Conservation (phyloP, 2,888 invertebrate species). For the Heliconius hortense region DNA sequence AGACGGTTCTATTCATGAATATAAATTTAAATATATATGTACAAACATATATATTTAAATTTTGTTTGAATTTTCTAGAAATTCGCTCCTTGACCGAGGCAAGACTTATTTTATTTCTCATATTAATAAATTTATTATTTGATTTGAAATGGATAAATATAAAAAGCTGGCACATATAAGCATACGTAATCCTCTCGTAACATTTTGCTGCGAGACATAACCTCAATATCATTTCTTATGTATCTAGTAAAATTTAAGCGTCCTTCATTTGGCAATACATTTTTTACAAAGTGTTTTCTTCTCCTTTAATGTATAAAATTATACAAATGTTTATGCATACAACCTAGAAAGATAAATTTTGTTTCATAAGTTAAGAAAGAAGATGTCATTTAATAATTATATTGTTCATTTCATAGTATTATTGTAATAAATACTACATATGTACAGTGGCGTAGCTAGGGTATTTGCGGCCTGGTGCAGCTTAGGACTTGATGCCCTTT, state of each 20-base stretch:
- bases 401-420: too few relatives aligned
- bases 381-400: neutral
- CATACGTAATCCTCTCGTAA: conserved; percentile 30
- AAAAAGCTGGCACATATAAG: conserved; percentile 22
- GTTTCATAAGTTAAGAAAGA: neutral
- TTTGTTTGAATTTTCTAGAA: neutral
- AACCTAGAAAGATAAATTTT: neutral
- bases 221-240: conserved; percentile 24
- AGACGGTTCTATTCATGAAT: neutral
- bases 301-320: neutral
- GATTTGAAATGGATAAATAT: conserved; percentile 9
- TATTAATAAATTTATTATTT: neutral
- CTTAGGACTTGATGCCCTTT: too few relatives aligned
- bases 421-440: too few relatives aligned
- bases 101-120: neutral
- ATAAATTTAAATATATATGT: neutral
- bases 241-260: conserved; percentile 32
- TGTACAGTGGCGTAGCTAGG: too few relatives aligned
- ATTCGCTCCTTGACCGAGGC: neutral
- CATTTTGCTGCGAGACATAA: conserved; percentile 26
- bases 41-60: neutral
- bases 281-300: neutral
- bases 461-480: too few relatives aligned
- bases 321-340: neutral
- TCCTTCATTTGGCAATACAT: conserved; percentile 21